Evolutionary conservation across 2,113 vertebrate species (phyloP).

Genomic region (Hirundichthys speculiger): DNA sequence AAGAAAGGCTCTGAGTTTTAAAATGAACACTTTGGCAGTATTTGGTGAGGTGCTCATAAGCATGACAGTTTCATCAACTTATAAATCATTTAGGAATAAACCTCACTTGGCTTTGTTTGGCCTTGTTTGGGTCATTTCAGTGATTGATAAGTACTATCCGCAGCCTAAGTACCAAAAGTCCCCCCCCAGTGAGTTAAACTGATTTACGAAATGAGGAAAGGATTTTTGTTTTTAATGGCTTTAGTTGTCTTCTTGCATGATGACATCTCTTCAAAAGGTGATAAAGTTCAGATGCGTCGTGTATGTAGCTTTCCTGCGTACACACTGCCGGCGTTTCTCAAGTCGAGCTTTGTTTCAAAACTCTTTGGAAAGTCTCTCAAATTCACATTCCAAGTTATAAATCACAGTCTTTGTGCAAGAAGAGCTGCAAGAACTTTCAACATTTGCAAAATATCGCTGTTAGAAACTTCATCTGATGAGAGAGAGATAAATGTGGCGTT

Average conservation of each 20-base stretch:
- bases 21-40: slow-evolving; percentile 1
- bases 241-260: neutral
- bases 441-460: slow-evolving; percentile 36
- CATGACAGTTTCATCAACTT: neutral
- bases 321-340: slow-evolving; percentile 23
- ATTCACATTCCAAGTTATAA: slow-evolving; percentile 36
- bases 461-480: slow-evolving; percentile 29
- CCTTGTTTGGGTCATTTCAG: slow-evolving; percentile 5
- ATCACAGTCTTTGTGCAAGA: slow-evolving; percentile 39
- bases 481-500: slow-evolving; percentile 28
- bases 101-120: slow-evolving; percentile 9
- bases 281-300: neutral
- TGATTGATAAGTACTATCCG: neutral
- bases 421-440: slow-evolving; percentile 45
- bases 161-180: neutral
- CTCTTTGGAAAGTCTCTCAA: slow-evolving; percentile 21
- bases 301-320: neutral
- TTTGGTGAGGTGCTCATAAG: neutral
- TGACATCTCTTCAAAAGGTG: neutral
- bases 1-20: neutral
- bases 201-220: neutral
- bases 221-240: neutral
- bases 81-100: slow-evolving; percentile 23
- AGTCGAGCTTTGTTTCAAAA: slow-evolving; percentile 40
- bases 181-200: neutral